These are phyloP conservation scores for Acronicta leporina DNA, from an alignment of 2,888 invertebrate genomes.

Conservation along the genomic window DNA sequence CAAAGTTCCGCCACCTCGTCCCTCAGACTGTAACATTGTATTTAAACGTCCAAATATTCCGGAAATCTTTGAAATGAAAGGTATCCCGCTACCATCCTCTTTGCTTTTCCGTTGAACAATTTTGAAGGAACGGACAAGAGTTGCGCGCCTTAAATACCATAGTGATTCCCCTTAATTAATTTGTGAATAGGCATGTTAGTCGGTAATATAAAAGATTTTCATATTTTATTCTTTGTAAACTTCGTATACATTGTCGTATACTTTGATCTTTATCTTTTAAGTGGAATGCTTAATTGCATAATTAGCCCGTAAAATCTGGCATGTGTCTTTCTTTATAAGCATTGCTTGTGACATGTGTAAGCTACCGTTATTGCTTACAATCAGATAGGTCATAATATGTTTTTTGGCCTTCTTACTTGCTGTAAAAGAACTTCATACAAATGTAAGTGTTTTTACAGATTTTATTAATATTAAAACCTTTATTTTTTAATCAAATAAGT, in stretches of 20 bases:
- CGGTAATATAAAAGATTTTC: conserved; percentile 20
- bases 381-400: too few relatives aligned
- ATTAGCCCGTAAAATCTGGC: too few relatives aligned
- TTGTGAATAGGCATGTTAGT: conserved; percentile 42
- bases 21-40: conserved; percentile 67
- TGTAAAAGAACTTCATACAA: too few relatives aligned
- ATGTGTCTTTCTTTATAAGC: too few relatives aligned
- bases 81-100: conserved; percentile 53
- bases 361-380: too few relatives aligned
- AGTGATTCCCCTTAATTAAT: conserved; percentile 52
- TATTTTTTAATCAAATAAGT: too few relatives aligned
- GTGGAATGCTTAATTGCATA: too few relatives aligned
- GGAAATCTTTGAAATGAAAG: conserved; percentile 65
- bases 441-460: too few relatives aligned
- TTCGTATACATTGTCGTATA: background rate
- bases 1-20: conserved; percentile 73
- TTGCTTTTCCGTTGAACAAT: conserved; percentile 56
- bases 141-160: conserved; percentile 52
- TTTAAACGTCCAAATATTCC: conserved; percentile 65
- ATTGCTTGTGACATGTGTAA: too few relatives aligned
- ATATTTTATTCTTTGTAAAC: conserved; percentile 11
- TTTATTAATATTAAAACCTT: too few relatives aligned
- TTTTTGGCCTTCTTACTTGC: too few relatives aligned
- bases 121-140: conserved; percentile 46
- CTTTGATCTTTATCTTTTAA: background rate